Conservation (phyloP, 1,140 invertebrate species). For the Macrosteles quadrilineatus region DNA sequence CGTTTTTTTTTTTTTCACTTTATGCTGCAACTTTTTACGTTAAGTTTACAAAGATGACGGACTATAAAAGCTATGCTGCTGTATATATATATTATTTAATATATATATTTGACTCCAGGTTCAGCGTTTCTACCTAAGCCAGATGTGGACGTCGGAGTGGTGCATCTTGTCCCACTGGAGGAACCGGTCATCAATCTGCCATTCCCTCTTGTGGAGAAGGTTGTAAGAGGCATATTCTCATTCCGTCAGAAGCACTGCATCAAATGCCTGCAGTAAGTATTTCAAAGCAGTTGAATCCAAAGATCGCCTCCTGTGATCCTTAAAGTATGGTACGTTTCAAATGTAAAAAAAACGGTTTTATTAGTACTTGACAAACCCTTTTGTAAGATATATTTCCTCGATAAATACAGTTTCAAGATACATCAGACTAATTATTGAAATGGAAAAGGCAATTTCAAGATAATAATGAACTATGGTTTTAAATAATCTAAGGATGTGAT, state of each 20-base stretch:
- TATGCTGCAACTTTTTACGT: too few relatives aligned
- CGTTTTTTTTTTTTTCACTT: too few relatives aligned
- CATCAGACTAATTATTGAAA: too few relatives aligned
- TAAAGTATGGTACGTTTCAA: not conserved
- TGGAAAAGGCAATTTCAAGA: too few relatives aligned
- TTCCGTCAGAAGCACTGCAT: constrained; percentile 83
- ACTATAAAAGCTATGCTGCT: too few relatives aligned
- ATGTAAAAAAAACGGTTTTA: not conserved
- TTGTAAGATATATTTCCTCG: not conserved
- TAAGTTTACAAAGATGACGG: too few relatives aligned
- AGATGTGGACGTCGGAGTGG: constrained; percentile 94
- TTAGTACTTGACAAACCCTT: not conserved
- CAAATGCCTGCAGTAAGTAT: constrained; percentile 61
- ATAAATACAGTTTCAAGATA: too few relatives aligned
- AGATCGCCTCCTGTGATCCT: not conserved
- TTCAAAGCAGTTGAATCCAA: too few relatives aligned
- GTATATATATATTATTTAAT: too few relatives aligned
- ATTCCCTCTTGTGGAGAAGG: constrained; percentile 89
- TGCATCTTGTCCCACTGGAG: constrained; percentile 79
- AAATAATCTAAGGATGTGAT: too few relatives aligned
- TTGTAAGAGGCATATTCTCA: constrained; percentile 82
- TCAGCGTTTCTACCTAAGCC: constrained; percentile 90
- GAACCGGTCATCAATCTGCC: constrained; percentile 75
- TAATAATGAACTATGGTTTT: too few relatives aligned
- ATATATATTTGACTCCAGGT: too few relatives aligned